Base-by-base conservation (phyloP, 2,888 invertebrate genomes). In the Herminia tarsipennalis region DNA sequence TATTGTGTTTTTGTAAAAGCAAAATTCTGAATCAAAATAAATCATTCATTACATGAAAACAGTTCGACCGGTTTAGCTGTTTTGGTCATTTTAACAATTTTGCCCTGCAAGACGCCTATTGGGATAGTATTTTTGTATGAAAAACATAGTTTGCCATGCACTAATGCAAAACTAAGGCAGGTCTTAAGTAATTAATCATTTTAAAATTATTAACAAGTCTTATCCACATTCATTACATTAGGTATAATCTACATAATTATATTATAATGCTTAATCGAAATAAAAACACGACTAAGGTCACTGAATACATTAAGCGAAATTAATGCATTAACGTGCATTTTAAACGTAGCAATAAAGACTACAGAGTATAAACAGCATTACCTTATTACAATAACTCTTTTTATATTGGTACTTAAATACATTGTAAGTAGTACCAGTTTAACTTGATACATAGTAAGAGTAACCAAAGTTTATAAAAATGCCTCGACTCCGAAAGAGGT, bases 251-350 rank as follows among this genome's bases (percentile, higher is more conserved):
- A 18, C 21, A 13, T n/a, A 24, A 35, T 22, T 9, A 6, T 8
- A 6, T 3, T 36, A 17, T 25, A 14, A 33, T 18, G 5, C 18
- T 36, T 16, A 1, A 30, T 43, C 16, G 12, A 25, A 43, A 25
- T 12, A n/a, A 40, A 9, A 3, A 1, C 14, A 35, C 9, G 9
- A 12, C 20, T 18, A 28, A 53, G 50, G 50, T 48, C 40, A 35
- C 16, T 14, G 44, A 50, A 42, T 38, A 55, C 34, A 56, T 52
- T 52, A 60, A 36, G 35, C 16, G n/a, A 3, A 28, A 47, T 41
- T 1, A 54, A 27, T 53, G 16, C 27, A 13, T 43, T 44, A 48
- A 39, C 32, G 34, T 32, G 12, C 14, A 40, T 32, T 28, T 28
- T 48, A 39, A 45, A 35, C 32, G 33, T 10, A 20, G 13, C 39